These are phyloP conservation scores for Pongo abelii DNA, from an alignment of 2,113 vertebrate genomes.

Conservation along the genomic window DNA sequence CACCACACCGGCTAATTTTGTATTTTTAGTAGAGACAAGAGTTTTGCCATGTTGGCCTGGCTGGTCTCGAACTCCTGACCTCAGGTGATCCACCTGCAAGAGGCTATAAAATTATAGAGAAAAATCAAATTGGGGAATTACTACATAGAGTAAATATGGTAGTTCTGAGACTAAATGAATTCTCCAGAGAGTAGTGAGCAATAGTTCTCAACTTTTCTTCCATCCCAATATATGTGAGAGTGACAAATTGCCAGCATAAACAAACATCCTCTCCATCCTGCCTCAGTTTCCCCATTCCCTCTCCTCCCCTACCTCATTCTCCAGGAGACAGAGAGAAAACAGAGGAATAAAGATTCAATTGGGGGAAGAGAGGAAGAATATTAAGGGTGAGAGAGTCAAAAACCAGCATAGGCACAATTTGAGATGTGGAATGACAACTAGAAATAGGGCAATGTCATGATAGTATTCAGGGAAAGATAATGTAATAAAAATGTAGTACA, in stretches of 20 bases:
- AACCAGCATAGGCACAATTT: not conserved
- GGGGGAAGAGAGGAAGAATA: not conserved
- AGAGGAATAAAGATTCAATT: slow-evolving; percentile 4
- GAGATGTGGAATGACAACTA: slow-evolving; percentile 16
- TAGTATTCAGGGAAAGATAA: not conserved
- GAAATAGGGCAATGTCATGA: slow-evolving; percentile 6
- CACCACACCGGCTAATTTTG: too few relatives aligned
- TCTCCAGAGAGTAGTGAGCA: not conserved
- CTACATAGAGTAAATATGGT: not conserved
- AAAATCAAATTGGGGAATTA: not conserved
- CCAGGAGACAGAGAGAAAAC: not conserved
- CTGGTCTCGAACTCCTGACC: too few relatives aligned
- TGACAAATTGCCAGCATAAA: not conserved
- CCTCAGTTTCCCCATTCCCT: not conserved
- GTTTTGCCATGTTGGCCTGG: too few relatives aligned
- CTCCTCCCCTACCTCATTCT: not conserved
- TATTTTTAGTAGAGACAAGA: too few relatives aligned
- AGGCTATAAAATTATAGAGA: not conserved
- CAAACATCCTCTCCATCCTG: not conserved
- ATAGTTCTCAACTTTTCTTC: slow-evolving; percentile 7
- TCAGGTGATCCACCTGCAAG: too few relatives aligned
- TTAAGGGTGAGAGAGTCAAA: not conserved
- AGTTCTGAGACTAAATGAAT: slow-evolving; percentile 7
- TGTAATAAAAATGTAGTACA: not conserved
- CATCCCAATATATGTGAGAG: not conserved